phyloP scores from a whole-genome alignment of 2,888 invertebrate genomes.

The Beris morrisii region DNA sequence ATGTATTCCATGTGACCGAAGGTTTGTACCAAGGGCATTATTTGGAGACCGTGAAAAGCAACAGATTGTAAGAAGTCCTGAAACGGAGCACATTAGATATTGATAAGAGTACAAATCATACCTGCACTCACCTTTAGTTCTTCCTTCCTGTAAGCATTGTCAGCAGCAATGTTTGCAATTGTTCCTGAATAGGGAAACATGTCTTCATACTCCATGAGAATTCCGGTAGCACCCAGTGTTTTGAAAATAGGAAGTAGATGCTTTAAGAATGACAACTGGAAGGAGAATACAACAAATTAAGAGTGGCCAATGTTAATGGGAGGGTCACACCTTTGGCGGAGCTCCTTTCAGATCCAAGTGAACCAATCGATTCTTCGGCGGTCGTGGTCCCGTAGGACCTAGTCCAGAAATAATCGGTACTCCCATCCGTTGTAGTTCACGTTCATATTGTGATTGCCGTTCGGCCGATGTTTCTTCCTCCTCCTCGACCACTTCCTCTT shows the following conservation, averaged over 20 bases:
- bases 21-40: constrained; percentile 76
- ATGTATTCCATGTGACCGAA: constrained; percentile 78
- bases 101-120: not conserved
- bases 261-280: constrained; percentile 61
- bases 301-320: too few species aligned
- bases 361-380: constrained; percentile 61
- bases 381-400: constrained; percentile 51
- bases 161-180: constrained; percentile 60
- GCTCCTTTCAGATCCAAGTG: constrained; percentile 80
- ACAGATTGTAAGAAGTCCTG: constrained; percentile 63
- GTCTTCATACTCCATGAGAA: constrained; percentile 78
- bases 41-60: constrained; percentile 62
- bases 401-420: constrained; percentile 53
- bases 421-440: constrained; percentile 55
- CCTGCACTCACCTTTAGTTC: constrained; percentile 48
- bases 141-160: constrained; percentile 59
- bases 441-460: constrained; percentile 49
- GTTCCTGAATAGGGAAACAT: constrained; percentile 74
- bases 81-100: not conserved
- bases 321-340: constrained; percentile 61
- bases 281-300: constrained; percentile 24
- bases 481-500: constrained; percentile 53
- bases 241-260: constrained; percentile 62
- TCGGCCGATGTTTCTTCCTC: constrained; percentile 54
- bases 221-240: constrained; percentile 70